Conservation (phyloP, 1,140 invertebrate species). For the Musca domestica region DNA sequence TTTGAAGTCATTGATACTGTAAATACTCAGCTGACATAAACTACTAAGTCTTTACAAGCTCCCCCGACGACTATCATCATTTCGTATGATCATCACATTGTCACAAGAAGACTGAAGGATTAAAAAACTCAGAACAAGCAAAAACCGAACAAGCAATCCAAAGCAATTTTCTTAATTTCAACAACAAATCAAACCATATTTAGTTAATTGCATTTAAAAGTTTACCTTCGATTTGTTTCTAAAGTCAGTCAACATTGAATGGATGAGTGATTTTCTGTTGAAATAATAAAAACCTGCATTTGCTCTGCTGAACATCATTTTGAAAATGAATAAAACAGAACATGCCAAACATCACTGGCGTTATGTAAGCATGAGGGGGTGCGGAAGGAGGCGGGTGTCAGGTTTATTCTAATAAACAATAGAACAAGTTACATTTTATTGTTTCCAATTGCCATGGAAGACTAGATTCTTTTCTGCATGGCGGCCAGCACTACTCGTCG, state of each 20-base stretch:
- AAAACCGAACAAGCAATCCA: too few species aligned
- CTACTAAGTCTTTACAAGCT: too few species aligned
- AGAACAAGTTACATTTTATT: neutral
- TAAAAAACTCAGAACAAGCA: too few species aligned
- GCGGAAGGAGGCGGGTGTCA: neutral
- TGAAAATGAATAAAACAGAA: constrained; percentile 13
- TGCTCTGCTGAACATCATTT: constrained; percentile 3
- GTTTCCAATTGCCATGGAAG: neutral
- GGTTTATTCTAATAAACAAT: neutral
- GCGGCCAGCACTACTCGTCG: too few species aligned
- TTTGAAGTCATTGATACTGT: too few species aligned
- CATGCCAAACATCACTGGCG: neutral
- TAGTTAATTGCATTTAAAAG: constrained; percentile 15
- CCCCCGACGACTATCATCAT: too few species aligned
- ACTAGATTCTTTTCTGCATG: too few species aligned
- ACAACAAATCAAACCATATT: constrained; percentile 14
- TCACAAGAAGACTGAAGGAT: too few species aligned
- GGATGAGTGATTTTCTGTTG: neutral
- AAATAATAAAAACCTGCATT: neutral
- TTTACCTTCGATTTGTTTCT: constrained; percentile 12
- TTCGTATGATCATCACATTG: too few species aligned
- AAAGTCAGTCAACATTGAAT: neutral
- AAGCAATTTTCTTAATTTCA: neutral
- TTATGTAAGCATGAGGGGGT: neutral
- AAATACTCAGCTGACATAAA: too few species aligned